Base-by-base conservation (phyloP, 2,797 vertebrate species). In the Intellagama lesueurii region DNA sequence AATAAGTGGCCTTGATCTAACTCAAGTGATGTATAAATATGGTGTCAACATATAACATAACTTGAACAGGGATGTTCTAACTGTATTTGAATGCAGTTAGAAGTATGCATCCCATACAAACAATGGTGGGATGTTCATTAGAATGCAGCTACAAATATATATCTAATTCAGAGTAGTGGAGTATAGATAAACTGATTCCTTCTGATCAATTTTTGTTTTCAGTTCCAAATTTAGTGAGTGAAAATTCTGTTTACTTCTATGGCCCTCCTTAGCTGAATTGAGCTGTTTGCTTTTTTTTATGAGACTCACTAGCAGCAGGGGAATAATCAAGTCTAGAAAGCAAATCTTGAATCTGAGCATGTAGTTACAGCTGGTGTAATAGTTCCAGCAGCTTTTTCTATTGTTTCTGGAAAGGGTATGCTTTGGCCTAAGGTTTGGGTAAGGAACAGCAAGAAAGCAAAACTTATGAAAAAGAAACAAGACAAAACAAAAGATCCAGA, bases 381-480 rank as follows among this genome's bases (percentile, higher is more conserved):
- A 70, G 4, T 26, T 87, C n/a, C 22, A 72, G 69, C 49, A 12
- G 5, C n/a, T 56, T 87, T 81, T 87, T 60, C n/a, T 72, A 0
- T 84, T 72, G 69, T 84, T 72, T 84, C 19, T 84, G 83, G 83
- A 72, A 72, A 81, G 12, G 66, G 30, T 87, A 56, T 32, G 12
- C 80, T 81, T 28, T 87, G 77, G 86, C 77, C 47, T 81, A 32
- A 60, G 32, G 6, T 30, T 11, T 4, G 22, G 79, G 44, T 64
- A 73, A 85, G 7, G 77, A 72, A 86, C 35, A 81, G 52, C 47
- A 77, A 85, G 90, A 56, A 87, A 87, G 32, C 26, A 11, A 86
- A 80, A 89, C 89, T 91, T 3, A 64, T 64, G 60, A 64, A 64
- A 64, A 64, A 64, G 16, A 64, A 64, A 64, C 19, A 22, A 64